Percentiles rank a stretch among this genome's conserved stretches.
Evolutionary conservation across 2,797 vertebrate genomes (phyloP).

Genomic region (Thalassophryne amazonica): DNA sequence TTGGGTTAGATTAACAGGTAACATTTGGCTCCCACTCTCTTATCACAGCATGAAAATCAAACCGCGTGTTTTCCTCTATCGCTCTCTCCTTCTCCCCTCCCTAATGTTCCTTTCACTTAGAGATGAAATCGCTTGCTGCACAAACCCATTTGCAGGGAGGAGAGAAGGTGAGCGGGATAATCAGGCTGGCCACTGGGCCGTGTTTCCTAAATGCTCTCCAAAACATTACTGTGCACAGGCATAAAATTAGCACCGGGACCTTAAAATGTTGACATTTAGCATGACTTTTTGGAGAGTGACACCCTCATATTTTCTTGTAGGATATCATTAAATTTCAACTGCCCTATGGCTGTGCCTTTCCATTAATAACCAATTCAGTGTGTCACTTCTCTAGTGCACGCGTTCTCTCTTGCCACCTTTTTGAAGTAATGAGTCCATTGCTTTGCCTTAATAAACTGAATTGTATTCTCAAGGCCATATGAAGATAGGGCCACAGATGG

Average conservation of each 20-base stretch:
- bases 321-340: conserved; percentile 99
- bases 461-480: conserved; percentile 99
- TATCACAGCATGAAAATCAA: conserved; percentile 93
- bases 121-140: conserved; percentile 99
- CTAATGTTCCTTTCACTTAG: conserved; percentile 99
- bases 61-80: conserved; percentile 86
- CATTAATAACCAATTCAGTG: conserved; percentile 99
- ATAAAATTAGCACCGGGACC: conserved; percentile 99
- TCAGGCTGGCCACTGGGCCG: conserved; percentile 99
- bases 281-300: conserved; percentile 99
- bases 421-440: conserved; percentile 99
- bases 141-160: conserved; percentile 99
- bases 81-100: conserved; percentile 69
- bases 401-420: conserved; percentile 80
- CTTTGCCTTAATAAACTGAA: conserved; percentile 99
- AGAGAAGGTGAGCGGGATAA: conserved; percentile 99
- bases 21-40: conserved; percentile 89
- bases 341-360: conserved; percentile 99
- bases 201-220: conserved; percentile 99
- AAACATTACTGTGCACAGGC: conserved; percentile 99
- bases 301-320: conserved; percentile 99
- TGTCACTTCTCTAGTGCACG: conserved; percentile 86
- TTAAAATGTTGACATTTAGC: conserved; percentile 99
- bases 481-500: conserved; percentile 98
- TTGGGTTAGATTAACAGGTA: conserved; percentile 82